These are phyloP conservation scores for Empidonax alnorum DNA, from an alignment of 2,113 vertebrate genomes.

Conservation along the genomic window DNA sequence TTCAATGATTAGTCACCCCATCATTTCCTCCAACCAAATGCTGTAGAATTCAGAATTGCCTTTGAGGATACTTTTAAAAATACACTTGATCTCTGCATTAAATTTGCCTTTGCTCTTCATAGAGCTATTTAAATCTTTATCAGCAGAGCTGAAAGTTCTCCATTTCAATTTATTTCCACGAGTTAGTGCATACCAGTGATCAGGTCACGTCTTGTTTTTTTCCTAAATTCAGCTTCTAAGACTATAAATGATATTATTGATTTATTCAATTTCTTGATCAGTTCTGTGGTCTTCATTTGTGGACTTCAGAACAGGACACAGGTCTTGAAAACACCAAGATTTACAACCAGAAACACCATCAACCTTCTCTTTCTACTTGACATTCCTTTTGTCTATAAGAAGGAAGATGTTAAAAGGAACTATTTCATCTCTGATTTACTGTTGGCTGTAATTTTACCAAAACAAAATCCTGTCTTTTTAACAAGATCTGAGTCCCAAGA, in stretches of 20 bases:
- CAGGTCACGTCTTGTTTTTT: neutral
- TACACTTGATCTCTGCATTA: neutral
- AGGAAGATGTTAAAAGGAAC: neutral
- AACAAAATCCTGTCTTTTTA: neutral
- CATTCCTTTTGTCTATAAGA: neutral
- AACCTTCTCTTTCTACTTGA: neutral
- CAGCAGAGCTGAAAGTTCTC: neutral
- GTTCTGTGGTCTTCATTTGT: neutral
- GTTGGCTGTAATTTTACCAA: neutral
- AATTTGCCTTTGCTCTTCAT: neutral
- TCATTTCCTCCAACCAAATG: neutral
- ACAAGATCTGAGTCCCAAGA: neutral
- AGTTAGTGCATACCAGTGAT: neutral
- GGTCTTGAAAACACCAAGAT: neutral
- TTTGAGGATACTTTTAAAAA: neutral
- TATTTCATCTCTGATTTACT: neutral
- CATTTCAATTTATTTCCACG: neutral
- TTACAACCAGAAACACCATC: neutral
- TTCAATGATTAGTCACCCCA: neutral
- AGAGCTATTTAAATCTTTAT: neutral
- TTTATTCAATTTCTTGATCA: neutral
- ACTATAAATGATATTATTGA: neutral
- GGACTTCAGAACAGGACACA: neutral
- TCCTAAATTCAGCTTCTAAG: neutral
- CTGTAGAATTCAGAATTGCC: neutral